phyloP scores from a whole-genome alignment of 2,113 vertebrate genomes.

The Stercorarius parasiticus region DNA sequence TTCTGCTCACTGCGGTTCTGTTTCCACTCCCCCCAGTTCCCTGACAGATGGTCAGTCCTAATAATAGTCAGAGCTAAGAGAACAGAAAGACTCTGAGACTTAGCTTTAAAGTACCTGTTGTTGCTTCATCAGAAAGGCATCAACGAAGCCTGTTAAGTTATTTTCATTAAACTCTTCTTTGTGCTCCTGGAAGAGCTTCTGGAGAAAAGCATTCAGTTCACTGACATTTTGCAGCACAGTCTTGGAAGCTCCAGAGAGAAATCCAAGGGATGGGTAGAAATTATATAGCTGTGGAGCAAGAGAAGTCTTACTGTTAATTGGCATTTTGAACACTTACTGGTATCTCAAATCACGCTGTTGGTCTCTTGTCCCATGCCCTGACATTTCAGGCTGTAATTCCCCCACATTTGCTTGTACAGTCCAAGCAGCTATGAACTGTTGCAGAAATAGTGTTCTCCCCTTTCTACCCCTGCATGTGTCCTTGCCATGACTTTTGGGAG shows the following conservation, averaged over 20 bases:
- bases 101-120: slow-evolving; percentile 52
- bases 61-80: background rate
- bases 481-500: background rate
- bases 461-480: background rate
- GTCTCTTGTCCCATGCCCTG: background rate
- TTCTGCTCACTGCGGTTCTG: background rate
- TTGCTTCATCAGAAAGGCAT: slow-evolving; percentile 71
- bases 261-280: slow-evolving; percentile 63
- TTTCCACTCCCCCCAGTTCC: background rate
- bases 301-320: background rate
- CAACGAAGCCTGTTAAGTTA: slow-evolving; percentile 70
- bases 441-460: background rate
- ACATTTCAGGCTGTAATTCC: background rate
- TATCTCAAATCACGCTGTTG: background rate
- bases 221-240: slow-evolving; percentile 20
- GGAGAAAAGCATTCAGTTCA: background rate
- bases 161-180: slow-evolving; percentile 52
- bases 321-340: background rate
- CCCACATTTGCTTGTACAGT: background rate
- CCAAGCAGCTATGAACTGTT: background rate
- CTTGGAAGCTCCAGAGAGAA: slow-evolving; percentile 56
- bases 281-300: slow-evolving; percentile 65
- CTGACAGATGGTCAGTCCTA: background rate
- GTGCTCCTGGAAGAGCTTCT: slow-evolving; percentile 49
- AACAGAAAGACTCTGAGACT: background rate